These are phyloP conservation scores for Orycteropus afer DNA, from an alignment of 2,113 vertebrate species.

Conservation along the genomic window DNA sequence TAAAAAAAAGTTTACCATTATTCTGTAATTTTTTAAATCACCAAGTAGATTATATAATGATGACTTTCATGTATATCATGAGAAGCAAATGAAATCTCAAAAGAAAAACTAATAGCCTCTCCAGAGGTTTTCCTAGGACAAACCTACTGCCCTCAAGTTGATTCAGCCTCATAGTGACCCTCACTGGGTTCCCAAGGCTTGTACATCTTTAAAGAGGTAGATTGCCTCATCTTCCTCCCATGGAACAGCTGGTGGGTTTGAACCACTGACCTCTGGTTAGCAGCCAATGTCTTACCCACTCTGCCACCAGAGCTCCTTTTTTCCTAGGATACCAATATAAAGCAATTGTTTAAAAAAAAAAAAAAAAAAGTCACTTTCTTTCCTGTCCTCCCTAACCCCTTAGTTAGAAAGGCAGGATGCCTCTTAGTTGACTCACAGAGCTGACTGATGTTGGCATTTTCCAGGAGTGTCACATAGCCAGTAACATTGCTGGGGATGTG, in stretches of 20 bases:
- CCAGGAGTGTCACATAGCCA: slow-evolving; percentile 96
- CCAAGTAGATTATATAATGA: neutral
- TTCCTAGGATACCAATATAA: neutral
- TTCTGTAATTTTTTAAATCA: slow-evolving; percentile 50
- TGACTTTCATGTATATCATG: neutral
- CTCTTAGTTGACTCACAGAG: slow-evolving; percentile 91
- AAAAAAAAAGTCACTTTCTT: neutral
- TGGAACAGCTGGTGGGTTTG: no score
- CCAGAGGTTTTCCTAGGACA: neutral
- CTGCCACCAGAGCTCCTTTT: no score
- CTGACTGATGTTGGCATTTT: slow-evolving; percentile 97
- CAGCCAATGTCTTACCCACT: no score
- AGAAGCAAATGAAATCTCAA: slow-evolving; percentile 37
- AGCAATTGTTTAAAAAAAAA: neutral
- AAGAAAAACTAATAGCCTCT: neutral
- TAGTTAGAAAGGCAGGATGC: neutral
- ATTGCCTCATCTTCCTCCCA: no score
- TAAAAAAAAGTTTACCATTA: slow-evolving; percentile 19
- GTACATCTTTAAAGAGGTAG: no score
- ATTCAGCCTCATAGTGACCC: no score
- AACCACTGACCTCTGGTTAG: no score
- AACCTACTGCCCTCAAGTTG: no score
- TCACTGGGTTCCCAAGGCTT: no score
- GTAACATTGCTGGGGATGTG: slow-evolving; percentile 98
- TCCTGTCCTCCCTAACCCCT: neutral